Evolutionary conservation across 2,113 vertebrate species (phyloP), one percentile per base, ranked within the genome.

Genomic region (Pseudonaja textilis): DNA sequence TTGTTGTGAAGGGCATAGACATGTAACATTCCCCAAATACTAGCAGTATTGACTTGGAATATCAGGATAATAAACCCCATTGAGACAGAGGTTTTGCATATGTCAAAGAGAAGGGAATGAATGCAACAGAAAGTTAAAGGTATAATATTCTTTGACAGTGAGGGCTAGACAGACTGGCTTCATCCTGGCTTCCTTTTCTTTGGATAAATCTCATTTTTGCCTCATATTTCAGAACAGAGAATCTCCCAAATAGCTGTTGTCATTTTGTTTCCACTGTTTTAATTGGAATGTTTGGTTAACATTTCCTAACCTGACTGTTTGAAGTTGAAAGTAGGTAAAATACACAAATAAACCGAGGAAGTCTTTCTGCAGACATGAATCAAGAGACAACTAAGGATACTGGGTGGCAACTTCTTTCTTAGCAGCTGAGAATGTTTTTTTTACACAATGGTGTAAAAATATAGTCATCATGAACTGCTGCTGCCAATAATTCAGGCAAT

Each of bases 391-490:
- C 87, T 1, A 92, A 95, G 18, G 89, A 85, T 94, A 14, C 39
- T 45, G 91, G 16, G 42, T 7, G 54, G 11, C 29, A 54, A 91
- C 91, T 91, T 91, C 2, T 14, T 45, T 93, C 87, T 3, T 94
- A 92, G 52, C 56, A 7, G 20, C 69, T 29, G 29, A n/a, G 22
- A 34, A 55, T 89, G 64, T 42, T 87, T 39, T 8, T 2, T 90
- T 96, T 90, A 45, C 92, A 91, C 22, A 93, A 93, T 87, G 90
- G 90, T 29, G 0, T 92, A 91, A 95, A 96, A 96, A 94, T 96
- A 94, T 93, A 94, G 5, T 57, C 90, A 45, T 91, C 0, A 2
- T 93, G 91, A 95, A 94, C 56, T 23, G 50, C 56, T 23, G 50
- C 91, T 91, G 3, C 0, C 90, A 92, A 93, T 95, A 91, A 95